Percentiles rank a stretch among this genome's conserved stretches.
These are phyloP conservation scores for Graptemys geographica DNA, from an alignment of 2,797 vertebrate species.

Conservation along the genomic window DNA sequence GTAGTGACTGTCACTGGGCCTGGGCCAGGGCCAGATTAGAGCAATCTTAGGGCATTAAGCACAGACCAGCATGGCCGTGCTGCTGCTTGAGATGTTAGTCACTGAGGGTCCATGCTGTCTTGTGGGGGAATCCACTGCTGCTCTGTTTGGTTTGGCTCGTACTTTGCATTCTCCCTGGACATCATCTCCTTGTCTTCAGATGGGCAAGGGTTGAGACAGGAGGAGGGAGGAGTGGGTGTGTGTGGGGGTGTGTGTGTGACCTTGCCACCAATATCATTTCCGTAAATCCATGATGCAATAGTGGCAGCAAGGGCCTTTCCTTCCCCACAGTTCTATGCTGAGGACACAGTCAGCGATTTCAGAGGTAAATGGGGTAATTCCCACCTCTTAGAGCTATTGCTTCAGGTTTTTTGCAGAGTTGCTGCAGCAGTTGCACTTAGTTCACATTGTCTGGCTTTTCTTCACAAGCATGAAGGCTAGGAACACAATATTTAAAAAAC, in stretches of 20 bases:
- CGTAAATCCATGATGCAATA: conserved; percentile 18
- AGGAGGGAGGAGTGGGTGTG: no score
- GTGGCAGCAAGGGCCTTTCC: conserved; percentile 25
- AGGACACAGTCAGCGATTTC: not conserved
- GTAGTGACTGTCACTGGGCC: conserved; percentile 16
- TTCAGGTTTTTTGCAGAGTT: not conserved
- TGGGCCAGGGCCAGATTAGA: conserved; percentile 30
- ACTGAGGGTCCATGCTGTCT: not conserved
- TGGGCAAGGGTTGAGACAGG: no score
- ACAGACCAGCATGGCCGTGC: not conserved
- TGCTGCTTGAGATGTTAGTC: not conserved
- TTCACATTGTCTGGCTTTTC: not conserved
- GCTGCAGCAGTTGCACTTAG: not conserved
- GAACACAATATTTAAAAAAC: not conserved
- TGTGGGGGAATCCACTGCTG: not conserved
- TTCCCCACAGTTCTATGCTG: not conserved
- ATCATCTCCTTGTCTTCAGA: not conserved
- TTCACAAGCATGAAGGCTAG: not conserved
- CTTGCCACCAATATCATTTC: not conserved
- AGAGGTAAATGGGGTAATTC: not conserved
- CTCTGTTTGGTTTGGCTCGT: conserved; percentile 9
- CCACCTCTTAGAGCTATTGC: not conserved
- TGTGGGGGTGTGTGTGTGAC: no score
- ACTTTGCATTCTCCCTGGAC: not conserved
- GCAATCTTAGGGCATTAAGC: not conserved